Evolutionary conservation across 2,797 vertebrate species (phyloP), one percentile per base, ranked within the genome.

Genomic region (Lycodopsis pacificus): DNA sequence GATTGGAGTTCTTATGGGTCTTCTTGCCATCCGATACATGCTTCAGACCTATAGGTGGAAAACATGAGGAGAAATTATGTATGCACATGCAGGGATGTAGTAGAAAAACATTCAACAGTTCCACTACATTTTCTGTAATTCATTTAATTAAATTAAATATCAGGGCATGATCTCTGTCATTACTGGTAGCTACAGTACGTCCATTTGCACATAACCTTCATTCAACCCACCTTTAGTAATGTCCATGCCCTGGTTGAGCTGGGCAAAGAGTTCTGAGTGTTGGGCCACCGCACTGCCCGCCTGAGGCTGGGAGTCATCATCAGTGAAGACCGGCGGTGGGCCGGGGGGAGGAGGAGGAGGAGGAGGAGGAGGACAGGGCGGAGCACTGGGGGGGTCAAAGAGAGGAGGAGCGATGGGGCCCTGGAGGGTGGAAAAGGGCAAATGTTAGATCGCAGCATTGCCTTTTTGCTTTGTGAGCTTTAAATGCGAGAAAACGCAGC

Each of bases 241-340:
- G 7, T 94, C 95, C 91, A 96, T 97, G 87, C 98, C 98, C 92
- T 97, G 97, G 91, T 99, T 99, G n/a, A 99, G 97, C 89, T 99
- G 95, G 11, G 96, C 95, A 65, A 99, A 99, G 5, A 99, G 94
- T 3, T 97, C 97, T 0, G 97, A 96, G 75, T 97, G 97, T 49
- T 95, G 87, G 1, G 95, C 89, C 0, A 88, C 86, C n/a, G 93
- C 63, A 5, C 86, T 77, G 4, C 30, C 77, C 0, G 10, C 56
- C 57, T 94, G 92, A 15, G 95, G 88, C 86, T 93, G 94, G 2
- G 79, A 14, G 4, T 77, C 68, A 25, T 96, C 95, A 1, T 94
- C 90, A 14, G 90, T 90, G 9, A 96, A 91, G 79, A 91, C 71
- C 0, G 96, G 96, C 84, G 96, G 97, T 32, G 96, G 97, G 38